These are phyloP conservation scores for Vanessa atalanta DNA, from an alignment of 1,140 invertebrate genomes.

Conservation along the genomic window DNA sequence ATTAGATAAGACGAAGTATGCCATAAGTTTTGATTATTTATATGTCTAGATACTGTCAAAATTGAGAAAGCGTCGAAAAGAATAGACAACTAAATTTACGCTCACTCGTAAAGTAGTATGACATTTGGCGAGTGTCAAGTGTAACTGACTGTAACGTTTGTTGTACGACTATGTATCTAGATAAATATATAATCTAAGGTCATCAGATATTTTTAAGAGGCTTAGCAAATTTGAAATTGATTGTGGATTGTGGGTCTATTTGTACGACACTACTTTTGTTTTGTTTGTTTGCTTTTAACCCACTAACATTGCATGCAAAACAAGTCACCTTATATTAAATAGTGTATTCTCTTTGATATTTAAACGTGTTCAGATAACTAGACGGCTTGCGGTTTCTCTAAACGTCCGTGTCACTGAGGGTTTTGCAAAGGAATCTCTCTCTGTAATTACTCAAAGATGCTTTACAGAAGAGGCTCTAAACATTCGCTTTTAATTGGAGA, in stretches of 20 bases:
- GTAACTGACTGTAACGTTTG: too few relatives aligned
- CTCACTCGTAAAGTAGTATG: too few relatives aligned
- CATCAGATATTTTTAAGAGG: not conserved
- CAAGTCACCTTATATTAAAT: constrained; percentile 26
- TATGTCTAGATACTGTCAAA: too few relatives aligned
- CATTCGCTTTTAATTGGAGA: constrained; percentile 75
- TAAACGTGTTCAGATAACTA: constrained; percentile 48
- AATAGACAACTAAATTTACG: too few relatives aligned
- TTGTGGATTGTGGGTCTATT: not conserved
- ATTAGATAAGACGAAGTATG: too few relatives aligned
- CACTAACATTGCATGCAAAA: constrained; percentile 49
- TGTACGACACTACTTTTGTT: constrained; percentile 15
- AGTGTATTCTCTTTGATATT: constrained; percentile 44
- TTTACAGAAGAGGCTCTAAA: constrained; percentile 55
- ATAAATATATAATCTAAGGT: too few relatives aligned
- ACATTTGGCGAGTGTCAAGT: too few relatives aligned
- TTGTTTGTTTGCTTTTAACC: constrained; percentile 48
- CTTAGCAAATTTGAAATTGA: not conserved
- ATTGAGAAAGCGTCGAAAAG: too few relatives aligned
- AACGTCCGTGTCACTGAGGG: constrained; percentile 46
- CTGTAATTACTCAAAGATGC: constrained; percentile 67
- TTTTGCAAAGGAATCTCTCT: constrained; percentile 54
- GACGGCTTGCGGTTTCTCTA: constrained; percentile 52
- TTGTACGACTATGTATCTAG: too few relatives aligned
- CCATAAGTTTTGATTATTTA: too few relatives aligned